A percentile compares a stretch with the other conserved stretches of the same genome.
phyloP scores from a whole-genome alignment of 2,797 vertebrate species.

The Antrozous pallidus region DNA sequence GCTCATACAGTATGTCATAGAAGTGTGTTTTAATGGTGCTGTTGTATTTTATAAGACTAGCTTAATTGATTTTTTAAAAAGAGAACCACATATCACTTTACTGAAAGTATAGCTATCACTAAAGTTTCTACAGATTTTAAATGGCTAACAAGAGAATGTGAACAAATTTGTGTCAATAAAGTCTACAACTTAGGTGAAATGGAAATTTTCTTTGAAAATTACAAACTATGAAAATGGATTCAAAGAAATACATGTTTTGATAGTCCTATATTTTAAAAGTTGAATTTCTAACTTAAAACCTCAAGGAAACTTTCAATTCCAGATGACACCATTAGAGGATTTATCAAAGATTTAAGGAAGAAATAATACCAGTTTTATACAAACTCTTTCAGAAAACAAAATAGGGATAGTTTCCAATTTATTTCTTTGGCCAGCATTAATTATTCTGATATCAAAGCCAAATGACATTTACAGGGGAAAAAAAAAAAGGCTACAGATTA shows the following conservation, averaged over 20 bases:
- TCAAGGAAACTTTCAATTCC: background rate
- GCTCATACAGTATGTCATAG: background rate
- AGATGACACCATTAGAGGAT: background rate
- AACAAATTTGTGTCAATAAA: background rate
- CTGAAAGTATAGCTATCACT: background rate
- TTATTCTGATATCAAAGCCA: background rate
- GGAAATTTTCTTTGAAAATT: background rate
- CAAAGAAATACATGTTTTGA: background rate
- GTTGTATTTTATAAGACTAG: background rate
- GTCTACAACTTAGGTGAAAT: background rate
- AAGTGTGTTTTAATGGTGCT: background rate
- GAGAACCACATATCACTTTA: background rate
- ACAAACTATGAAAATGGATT: background rate
- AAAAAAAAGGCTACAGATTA: background rate
- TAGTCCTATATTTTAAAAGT: background rate
- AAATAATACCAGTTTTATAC: background rate
- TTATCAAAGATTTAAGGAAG: background rate
- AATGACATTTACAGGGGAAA: background rate
- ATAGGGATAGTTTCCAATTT: background rate
- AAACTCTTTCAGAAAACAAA: background rate
- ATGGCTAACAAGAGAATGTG: background rate
- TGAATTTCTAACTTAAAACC: slow-evolving; percentile 5
- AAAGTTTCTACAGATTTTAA: background rate
- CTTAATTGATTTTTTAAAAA: background rate
- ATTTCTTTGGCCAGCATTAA: background rate